Percentiles rank a stretch among this genome's conserved stretches.
These are phyloP conservation scores for Chondrosia reniformis DNA, from an alignment of 37 sponge, comb jelly and placozoan genomes.

Conservation along the genomic window DNA sequence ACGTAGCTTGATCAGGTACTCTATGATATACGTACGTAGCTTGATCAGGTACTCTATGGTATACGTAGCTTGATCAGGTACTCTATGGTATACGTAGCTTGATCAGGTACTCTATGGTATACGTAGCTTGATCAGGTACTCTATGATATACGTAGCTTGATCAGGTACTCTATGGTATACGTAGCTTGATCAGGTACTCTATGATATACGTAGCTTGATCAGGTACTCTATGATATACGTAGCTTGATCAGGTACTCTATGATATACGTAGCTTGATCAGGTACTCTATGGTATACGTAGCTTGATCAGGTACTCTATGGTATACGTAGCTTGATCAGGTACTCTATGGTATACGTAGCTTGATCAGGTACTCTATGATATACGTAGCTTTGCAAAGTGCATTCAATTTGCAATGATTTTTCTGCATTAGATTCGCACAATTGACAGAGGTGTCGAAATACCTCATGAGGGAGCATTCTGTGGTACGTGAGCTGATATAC, in stretches of 20 bases:
- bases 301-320: conserved; percentile 82
- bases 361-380: conserved; percentile 75
- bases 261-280: background rate
- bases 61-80: conserved; percentile 98
- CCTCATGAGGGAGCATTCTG: conserved; percentile 99
- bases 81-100: background rate
- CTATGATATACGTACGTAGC: background rate
- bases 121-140: conserved; percentile 95
- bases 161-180: background rate
- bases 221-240: no score
- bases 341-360: no score
- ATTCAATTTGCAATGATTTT: background rate
- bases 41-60: background rate
- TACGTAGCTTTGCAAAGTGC: background rate
- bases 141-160: background rate
- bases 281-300: no score
- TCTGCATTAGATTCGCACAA: conserved; percentile 75
- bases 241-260: conserved; percentile 87
- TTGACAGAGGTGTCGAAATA: conserved; percentile 94
- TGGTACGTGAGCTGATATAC: conserved; percentile 42
- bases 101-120: background rate
- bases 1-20: conserved; percentile 95
- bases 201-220: background rate
- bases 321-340: background rate
- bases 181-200: conserved; percentile 91